Conservation (phyloP, 2,113 vertebrate species). For the Pachycephala philippinensis region DNA sequence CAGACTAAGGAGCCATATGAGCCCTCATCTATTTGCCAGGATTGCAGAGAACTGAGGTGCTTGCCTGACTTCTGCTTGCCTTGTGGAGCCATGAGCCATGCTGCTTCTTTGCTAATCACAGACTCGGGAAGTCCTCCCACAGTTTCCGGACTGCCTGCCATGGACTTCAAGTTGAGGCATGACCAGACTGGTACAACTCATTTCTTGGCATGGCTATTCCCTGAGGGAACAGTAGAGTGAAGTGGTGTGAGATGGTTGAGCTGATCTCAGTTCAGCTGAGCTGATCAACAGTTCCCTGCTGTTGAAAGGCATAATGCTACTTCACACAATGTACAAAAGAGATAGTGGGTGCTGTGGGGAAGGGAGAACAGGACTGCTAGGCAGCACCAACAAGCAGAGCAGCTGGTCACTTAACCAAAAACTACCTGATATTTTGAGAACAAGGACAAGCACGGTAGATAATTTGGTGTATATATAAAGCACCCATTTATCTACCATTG, state of each 20-base stretch:
- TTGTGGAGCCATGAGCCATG: neutral
- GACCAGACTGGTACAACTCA: neutral
- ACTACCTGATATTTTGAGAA: neutral
- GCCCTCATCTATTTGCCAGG: neutral
- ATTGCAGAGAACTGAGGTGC: neutral
- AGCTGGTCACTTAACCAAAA: neutral
- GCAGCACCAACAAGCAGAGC: neutral
- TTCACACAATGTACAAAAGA: rapidly evolving
- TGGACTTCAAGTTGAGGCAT: neutral
- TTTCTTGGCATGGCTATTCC: neutral
- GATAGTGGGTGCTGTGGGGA: neutral
- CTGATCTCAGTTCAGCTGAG: neutral
- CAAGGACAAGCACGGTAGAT: neutral
- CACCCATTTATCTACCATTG: neutral
- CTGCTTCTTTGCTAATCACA: neutral
- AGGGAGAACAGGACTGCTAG: neutral
- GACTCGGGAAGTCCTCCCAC: neutral
- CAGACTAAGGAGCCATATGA: neutral
- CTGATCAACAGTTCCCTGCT: neutral
- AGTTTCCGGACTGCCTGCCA: neutral
- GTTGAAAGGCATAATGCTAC: neutral
- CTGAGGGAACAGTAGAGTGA: neutral
- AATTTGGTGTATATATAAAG: neutral
- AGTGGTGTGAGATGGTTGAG: neutral
- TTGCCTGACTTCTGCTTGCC: neutral